These are phyloP conservation scores for Propithecus coquereli DNA, from an alignment of 2,113 vertebrate genomes.

Conservation along the genomic window DNA sequence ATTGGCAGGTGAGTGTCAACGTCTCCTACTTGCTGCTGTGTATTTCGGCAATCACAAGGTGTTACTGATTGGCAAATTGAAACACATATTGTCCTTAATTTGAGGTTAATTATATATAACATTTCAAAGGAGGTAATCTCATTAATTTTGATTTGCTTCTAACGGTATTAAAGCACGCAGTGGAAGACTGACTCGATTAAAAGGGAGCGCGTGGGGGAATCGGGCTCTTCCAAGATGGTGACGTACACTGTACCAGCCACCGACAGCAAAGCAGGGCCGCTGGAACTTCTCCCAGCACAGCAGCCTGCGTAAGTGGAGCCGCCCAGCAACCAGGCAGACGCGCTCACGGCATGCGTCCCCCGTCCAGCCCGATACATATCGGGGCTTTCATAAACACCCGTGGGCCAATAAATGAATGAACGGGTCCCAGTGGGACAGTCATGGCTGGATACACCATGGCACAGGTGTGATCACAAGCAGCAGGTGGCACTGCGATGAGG, in stretches of 20 bases:
- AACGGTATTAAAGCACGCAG: conserved; percentile 24
- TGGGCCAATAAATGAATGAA: fast-evolving
- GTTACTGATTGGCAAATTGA: conserved; percentile 65
- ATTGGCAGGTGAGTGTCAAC: not conserved
- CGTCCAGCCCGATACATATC: fast-evolving
- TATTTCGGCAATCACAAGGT: conserved; percentile 1
- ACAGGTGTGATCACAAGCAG: not conserved
- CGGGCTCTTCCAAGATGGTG: not conserved
- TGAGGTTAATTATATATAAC: conserved; percentile 72
- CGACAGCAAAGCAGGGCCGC: not conserved
- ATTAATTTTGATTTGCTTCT: conserved; percentile 72
- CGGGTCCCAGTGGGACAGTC: fast-evolving
- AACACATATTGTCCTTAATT: conserved; percentile 64
- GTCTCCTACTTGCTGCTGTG: not conserved
- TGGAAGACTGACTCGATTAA: conserved; percentile 31
- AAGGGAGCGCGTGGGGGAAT: not conserved
- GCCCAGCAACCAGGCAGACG: fast-evolving
- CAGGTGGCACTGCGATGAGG: fast-evolving
- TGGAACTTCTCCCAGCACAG: not conserved
- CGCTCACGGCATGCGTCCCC: fast-evolving
- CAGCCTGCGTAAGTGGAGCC: fast-evolving
- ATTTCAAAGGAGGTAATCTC: conserved; percentile 69
- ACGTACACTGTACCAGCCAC: not conserved
- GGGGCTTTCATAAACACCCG: fast-evolving
- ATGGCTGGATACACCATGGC: fast-evolving